These are phyloP conservation scores for Crossoptilon crossoptilon DNA, from an alignment of 2,797 vertebrate species.

Conservation along the genomic window DNA sequence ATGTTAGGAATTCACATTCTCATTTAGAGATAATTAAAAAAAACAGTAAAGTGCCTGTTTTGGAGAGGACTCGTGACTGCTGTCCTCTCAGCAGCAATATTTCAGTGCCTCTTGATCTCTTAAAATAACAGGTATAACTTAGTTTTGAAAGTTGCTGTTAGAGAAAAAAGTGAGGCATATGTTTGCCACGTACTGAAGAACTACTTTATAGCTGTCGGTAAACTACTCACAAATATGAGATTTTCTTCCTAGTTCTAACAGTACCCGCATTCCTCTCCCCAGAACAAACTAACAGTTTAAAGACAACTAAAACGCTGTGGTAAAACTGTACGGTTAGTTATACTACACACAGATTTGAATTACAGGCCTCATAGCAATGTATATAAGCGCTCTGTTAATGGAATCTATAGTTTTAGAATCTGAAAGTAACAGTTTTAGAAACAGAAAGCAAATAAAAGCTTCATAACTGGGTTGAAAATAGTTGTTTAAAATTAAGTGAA, in stretches of 20 bases:
- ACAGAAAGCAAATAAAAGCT: background rate
- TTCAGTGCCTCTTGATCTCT: background rate
- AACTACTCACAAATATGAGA: background rate
- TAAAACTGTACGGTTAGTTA: background rate
- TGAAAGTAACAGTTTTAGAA: background rate
- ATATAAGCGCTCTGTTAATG: background rate
- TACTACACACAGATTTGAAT: background rate
- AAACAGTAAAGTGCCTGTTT: background rate
- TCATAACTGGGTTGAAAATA: background rate
- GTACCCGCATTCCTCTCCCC: background rate
- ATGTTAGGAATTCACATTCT: background rate
- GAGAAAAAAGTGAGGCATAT: rapidly evolving
- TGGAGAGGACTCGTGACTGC: background rate
- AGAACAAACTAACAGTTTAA: background rate
- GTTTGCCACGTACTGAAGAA: background rate
- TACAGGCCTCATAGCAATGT: rapidly evolving
- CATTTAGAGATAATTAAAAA: background rate
- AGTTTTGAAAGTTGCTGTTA: background rate
- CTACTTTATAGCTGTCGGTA: background rate
- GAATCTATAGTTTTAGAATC: background rate
- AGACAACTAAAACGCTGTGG: background rate
- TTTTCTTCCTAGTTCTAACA: background rate
- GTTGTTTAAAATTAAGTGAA: background rate
- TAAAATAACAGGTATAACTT: background rate
- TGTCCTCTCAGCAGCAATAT: background rate